Base-by-base conservation (phyloP, 2,797 vertebrate species). In the Pseudochirops corinnae region DNA sequence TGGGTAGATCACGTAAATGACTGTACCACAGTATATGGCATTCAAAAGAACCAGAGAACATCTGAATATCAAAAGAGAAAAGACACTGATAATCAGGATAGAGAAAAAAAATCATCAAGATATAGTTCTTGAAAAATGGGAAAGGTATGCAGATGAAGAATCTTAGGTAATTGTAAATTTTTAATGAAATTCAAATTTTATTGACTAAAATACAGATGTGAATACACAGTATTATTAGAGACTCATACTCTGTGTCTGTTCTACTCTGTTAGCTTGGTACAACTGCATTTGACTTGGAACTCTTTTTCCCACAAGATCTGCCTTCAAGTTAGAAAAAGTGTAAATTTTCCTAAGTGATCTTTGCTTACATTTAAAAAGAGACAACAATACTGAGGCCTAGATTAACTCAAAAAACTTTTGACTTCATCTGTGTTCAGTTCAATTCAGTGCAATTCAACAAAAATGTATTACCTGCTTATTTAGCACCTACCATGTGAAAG, bases 301-400 rank as follows among this genome's bases (percentile, higher is more conserved):
- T 14, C 9, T 13, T 16, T 26, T 26, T 0, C 21, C 9, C 9
- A 0, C 39, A 0, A 53, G 91, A 93, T 53, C 46, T 93, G 57
- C 24, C 95, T 93, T 93, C 91, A 67, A 33, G 33, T 95, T 58
- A 92, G 94, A 91, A 26, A 90, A 94, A 5, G 31, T 92, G 60
- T 24, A 87, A 87, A 33, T 28, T 96, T 97, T 94, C 90, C 92
- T 53, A 55, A 97, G 62, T 67, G 7, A 56, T 96, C 60, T 96
- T 91, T 90, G 60, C 93, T 94, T n/a, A 95, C 96, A 91, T 29
- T 57, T 93, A 24, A 94, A 95, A 28, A 31, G 28, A 94, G n/a
- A 7, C 39, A 53, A 93, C 60, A 62, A 31, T 67, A 33, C 13
- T n/a, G 31, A n/a, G 13, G 62, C 62, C 33, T n/a, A 31, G 62